Base-by-base conservation (phyloP, 2,113 vertebrate genomes). In the Platycercus adscitus region DNA sequence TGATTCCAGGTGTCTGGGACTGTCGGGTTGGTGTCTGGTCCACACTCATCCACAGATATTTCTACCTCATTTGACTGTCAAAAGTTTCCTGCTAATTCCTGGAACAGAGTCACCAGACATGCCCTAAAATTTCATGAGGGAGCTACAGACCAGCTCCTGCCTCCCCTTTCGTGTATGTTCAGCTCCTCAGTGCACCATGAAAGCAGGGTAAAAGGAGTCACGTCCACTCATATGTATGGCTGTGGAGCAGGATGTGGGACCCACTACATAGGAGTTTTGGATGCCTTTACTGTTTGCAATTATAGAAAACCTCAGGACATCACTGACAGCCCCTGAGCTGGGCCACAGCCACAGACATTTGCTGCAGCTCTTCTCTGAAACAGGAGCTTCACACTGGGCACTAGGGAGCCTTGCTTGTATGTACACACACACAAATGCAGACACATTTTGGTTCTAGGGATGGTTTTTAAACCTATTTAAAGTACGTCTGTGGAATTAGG, bases 121-220 rank as follows among this genome's bases (percentile, higher is more conserved):
- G 80, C 47, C 72, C 86, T 88, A 83, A 83, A 83, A 82, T 66
- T 97, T 75, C 95, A 86, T 81, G 66, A 73, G 72, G 31, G 76
- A 96, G 78, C 47, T 88, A 8, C 64, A 71, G 68, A 88, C 60
- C 39, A 39, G 79, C n/a, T 73, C 39, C 79, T 53, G n/a, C 41
- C 26, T 83, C 23, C 29, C 17, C 31, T 66, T 73, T 19, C 4
- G 1, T 14, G 16, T 18, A 10, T 1, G 0, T 55, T 70, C 75
- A 64, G 49, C 37, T 89, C 20, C 26, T 29, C 5, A 0, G 46
- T 39, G 55, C 52, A 75, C 29, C 20, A 4, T 1, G 16, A 83
- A 73, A 64, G 13, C 25, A 47, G 17, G 37, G 26, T 18, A 60
- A 44, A 68, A 63, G 20, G 7, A 61, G 18, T 7, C 0, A 0